phyloP scores from a whole-genome alignment of 2,113 vertebrate species.

The Dicerorhinus sumatrensis region DNA sequence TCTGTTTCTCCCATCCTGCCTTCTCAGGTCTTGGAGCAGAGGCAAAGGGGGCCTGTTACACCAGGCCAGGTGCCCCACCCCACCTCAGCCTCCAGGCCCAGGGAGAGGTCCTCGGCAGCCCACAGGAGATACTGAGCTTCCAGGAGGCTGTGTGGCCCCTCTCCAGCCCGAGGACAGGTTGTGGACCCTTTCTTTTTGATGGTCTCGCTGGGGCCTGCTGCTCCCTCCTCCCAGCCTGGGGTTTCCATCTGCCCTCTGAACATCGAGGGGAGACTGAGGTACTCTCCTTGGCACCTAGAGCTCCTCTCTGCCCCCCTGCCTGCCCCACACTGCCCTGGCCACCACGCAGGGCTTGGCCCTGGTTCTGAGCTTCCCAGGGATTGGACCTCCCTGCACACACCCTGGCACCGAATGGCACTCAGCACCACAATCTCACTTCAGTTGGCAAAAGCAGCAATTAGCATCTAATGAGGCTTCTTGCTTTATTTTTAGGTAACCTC shows the following conservation, averaged over 20 bases:
- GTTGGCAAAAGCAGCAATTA: slow-evolving; percentile 88
- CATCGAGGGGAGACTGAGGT: not conserved
- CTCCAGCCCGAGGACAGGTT: not conserved
- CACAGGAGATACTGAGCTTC: not conserved
- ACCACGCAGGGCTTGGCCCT: accelerated
- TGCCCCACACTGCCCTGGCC: accelerated
- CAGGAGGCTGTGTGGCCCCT: not conserved
- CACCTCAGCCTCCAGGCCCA: not conserved
- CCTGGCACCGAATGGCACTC: slow-evolving; percentile 76
- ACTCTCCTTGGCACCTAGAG: not conserved
- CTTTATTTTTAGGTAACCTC: slow-evolving; percentile 92
- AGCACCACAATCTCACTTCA: slow-evolving; percentile 83
- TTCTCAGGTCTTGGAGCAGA: not conserved
- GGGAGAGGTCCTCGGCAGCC: not conserved
- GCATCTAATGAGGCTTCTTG: slow-evolving; percentile 90
- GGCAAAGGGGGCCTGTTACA: not conserved
- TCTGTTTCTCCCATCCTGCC: too few relatives aligned
- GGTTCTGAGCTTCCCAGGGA: not conserved
- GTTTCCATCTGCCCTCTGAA: not conserved
- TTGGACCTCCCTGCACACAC: not conserved
- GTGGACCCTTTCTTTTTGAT: not conserved
- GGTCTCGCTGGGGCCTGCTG: not conserved
- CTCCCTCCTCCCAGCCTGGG: too few relatives aligned
- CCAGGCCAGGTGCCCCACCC: accelerated
- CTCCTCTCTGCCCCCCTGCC: not conserved